Evolutionary conservation across 2,113 vertebrate species (phyloP), one percentile per base, ranked within the genome.

Genomic region (Chionis minor): DNA sequence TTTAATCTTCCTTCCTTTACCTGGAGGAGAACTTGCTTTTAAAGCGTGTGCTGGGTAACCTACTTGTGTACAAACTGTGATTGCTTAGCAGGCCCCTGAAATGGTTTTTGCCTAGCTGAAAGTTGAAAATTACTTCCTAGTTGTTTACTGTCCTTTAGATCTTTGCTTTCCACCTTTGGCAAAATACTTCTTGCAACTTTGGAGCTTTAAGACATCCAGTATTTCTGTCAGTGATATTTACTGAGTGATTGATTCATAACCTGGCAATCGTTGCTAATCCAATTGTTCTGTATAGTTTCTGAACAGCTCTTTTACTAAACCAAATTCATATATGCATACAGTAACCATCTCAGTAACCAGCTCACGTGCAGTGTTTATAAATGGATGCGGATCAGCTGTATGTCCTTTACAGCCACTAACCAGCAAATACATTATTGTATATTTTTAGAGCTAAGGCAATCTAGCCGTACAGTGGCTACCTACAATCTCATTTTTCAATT

Each of bases 401-500:
- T 44, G 66, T 59, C 71, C 47, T 65, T 85, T 85, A 63, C 14
- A 81, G 69, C 27, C n/a, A 20, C 63, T 70, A 89, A 44, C 14
- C 70, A 89, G 70, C 32, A 66, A 66, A 92, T 58, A 58, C 12
- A 22, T 91, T 69, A 55, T 11, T 74, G n/a, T 82, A 38, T 71
- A 47, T 59, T 63, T 95, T 65, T 65, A 81, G 65, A 93, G 61
- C 28, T 78, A 51, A 81, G 73, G 23, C 78, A 93, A 79, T 58
- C 22, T 35, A 51, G 52, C 44, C 67, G 83, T 92, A 44, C 80
- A 63, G 40, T 73, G 66, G 35, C 52, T 88, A 82, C 70, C 52
- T 80, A 15, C 44, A 94, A 32, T 86, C 79, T 92, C 62, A 23
- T 86, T 96, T 95, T 94, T 86, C 83, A 86, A 91, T 94, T 92